Conservation (phyloP, 2,888 invertebrate species). For the Celastrina argiolus region DNA sequence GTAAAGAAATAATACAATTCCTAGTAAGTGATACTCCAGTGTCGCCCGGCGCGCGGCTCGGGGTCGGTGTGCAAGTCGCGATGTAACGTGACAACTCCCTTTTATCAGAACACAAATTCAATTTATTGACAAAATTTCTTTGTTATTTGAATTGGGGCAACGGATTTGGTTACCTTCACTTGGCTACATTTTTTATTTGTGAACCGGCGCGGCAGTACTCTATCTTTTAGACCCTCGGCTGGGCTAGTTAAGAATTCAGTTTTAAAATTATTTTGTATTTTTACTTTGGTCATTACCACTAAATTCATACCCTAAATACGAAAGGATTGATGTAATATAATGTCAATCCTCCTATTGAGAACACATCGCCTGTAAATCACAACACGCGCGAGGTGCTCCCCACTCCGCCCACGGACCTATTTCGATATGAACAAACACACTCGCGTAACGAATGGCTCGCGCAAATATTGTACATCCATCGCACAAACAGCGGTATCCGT, state of each 20-base stretch:
- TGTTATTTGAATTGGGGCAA: not conserved
- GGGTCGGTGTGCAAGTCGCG: not conserved
- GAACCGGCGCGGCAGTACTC: too few species aligned
- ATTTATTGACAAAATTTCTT: not conserved
- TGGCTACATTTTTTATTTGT: too few species aligned
- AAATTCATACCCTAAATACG: not conserved
- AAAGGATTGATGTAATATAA: not conserved
- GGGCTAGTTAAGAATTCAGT: too few species aligned
- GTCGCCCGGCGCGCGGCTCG: too few species aligned
- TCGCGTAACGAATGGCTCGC: conserved; percentile 3
- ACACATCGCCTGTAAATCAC: not conserved
- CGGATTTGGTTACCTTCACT: not conserved
- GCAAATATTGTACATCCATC: conserved; percentile 11
- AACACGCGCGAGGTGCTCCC: not conserved
- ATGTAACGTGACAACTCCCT: not conserved
- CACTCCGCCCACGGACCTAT: not conserved
- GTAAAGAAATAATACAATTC: not conserved
- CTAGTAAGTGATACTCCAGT: not conserved
- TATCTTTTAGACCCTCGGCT: too few species aligned
- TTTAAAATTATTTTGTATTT: too few species aligned
- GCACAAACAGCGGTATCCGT: not conserved
- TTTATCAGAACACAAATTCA: not conserved
- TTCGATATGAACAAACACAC: conserved; percentile 13
- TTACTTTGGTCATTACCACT: too few species aligned
- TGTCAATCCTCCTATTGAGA: not conserved